Base-by-base conservation (phyloP, 2,888 invertebrate genomes). In the Sycophila texana region DNA sequence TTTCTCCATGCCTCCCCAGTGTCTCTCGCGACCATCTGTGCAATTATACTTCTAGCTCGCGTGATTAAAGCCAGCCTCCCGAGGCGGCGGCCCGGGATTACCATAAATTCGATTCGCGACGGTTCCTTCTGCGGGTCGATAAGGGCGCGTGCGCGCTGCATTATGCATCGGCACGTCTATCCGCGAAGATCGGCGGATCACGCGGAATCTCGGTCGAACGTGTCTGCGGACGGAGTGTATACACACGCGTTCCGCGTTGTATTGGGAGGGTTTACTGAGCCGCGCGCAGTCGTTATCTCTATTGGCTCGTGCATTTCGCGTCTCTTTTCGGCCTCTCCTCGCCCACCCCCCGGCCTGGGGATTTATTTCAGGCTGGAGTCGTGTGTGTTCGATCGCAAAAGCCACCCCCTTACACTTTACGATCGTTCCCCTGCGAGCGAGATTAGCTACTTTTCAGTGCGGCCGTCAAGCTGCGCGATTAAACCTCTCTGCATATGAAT, bases 101-200 rank as follows among this genome's bases (percentile, higher is more conserved):
- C 78, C 80, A 79, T 81, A 80, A 79, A 80, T 79, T 77, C 68
- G 18, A 76, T 83, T 79, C 74, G 77, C 74, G 66, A 73, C 67
- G 77, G 60, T 65, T 67, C 63, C 72, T 80, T 81, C 70, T 63
- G 47, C 74, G 60, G 60, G 30, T 58, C 58, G 61, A 47, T 26
- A 30, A 12, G 66, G 26, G 57, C 51, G 22, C 74, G n/a, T 16
- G 47, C 16, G 12, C 67, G 30, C 68, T 81, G 84, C 83, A 87
- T 88, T 88, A 87, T 88, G 87, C 87, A 83, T 84, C 83, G 84
- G 81, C 87, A 87, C 87, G 87, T 85, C 76, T 83, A 13, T 81
- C 83, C 82, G 16, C 68, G 67, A 84, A 83, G 81, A 81, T 82
- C 79, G 39, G 51, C 81, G 84, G 84, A 86, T 87, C 85, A 85